Evolutionary conservation across 2,888 invertebrate species (phyloP), one percentile per base, ranked within the genome.

Genomic region (Sinodicranocentrus sp.): DNA sequence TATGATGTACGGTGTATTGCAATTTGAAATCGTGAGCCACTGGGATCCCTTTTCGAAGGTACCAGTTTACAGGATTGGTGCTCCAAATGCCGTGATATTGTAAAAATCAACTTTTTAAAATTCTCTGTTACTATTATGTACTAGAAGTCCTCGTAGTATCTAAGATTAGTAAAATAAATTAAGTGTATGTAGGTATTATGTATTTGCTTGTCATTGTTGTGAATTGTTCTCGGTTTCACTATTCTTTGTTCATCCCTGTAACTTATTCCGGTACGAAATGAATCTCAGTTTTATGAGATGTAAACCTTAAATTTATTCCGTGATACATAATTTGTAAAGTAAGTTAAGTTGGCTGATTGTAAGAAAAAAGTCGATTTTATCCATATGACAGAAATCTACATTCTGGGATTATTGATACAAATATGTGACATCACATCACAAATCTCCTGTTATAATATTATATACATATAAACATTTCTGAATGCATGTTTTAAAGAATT

Each of bases 221-320:
- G n/a, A n/a, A n/a, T n/a, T n/a, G n/a, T n/a, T n/a, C n/a, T n/a
- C n/a, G 10, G 33, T 33, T 33, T 33, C 10, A 33, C 3, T 10
- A 33, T 6, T 6, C 10, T 3, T 6, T 33, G 33, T 33, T 33
- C 10, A n/a, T 33, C 33, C 33, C 3, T 33, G 10, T 33, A 33
- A 33, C 5, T 33, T 63, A 8, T 68, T 71, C 33, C 54, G 71
- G 71, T 71, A 71, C 54, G 33, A 70, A 0, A 21, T 71, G 71
- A 71, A 71, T 71, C 71, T 71, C 71, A 33, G 5, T 68, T 52
- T 19, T 15, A 21, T 57, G 39, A 21, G 71, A 71, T 21, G 28
- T 2, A 15, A 65, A 28, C n/a, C 2, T 28, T 57, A 57, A 25
- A 5, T 52, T 17, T 3, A n/a, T 10, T 52, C 5, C 15, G n/a